phyloP scores from a whole-genome alignment of 2,113 vertebrate species.

The Speoplatyrhinus poulsoni region DNA sequence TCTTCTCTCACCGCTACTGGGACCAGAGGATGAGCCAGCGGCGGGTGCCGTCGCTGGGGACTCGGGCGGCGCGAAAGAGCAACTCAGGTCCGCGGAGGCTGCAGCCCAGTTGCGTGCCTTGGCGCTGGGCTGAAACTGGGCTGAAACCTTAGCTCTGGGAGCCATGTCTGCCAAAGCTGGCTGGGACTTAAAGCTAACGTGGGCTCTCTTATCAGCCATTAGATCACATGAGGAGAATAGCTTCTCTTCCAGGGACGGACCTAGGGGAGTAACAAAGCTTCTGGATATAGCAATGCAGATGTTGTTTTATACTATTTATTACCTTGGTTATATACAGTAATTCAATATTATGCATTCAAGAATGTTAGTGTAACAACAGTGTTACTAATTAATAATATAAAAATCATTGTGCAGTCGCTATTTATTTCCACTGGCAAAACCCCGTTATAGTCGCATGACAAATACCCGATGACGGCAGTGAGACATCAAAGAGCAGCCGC shows the following conservation, averaged over 20 bases:
- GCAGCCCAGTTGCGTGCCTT: conserved; percentile 79
- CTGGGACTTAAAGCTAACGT: conserved; percentile 81
- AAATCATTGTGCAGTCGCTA: too few relatives aligned
- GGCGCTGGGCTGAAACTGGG: conserved; percentile 80
- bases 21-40: conserved; percentile 70
- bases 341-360: too few relatives aligned
- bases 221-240: conserved; percentile 85
- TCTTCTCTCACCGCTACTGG: conserved; percentile 86
- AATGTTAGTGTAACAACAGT: too few relatives aligned
- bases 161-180: conserved; percentile 71
- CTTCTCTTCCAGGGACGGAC: conserved; percentile 91
- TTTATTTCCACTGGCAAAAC: too few relatives aligned
- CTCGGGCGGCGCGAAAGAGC: conserved; percentile 68
- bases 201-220: conserved; percentile 81
- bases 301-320: too few relatives aligned
- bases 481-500: neutral
- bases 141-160: conserved; percentile 74
- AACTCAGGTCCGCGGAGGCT: conserved; percentile 77
- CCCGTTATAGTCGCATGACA: too few relatives aligned
- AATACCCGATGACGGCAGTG: neutral
- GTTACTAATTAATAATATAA: too few relatives aligned
- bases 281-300: conserved; percentile 7
- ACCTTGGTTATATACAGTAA: too few relatives aligned
- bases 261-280: conserved; percentile 79
- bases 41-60: conserved; percentile 41